A percentile compares a stretch with the other conserved stretches of the same genome.
These are phyloP conservation scores for Diplazon laetatorius DNA, from an alignment of 2,888 invertebrate genomes.

Conservation along the genomic window DNA sequence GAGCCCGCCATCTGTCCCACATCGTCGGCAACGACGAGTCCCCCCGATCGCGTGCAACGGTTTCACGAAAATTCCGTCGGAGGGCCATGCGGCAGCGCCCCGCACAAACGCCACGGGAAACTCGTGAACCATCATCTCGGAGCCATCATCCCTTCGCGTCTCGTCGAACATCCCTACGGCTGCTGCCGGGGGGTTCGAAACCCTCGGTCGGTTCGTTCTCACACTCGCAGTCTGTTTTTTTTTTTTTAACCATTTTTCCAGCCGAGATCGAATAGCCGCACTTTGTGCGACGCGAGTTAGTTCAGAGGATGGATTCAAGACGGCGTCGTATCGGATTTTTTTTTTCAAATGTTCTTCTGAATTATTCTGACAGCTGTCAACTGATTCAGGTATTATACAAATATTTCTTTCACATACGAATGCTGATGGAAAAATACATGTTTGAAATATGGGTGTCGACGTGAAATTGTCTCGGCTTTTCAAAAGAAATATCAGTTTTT, in stretches of 20 bases:
- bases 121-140: constrained; percentile 41
- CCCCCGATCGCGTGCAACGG: constrained; percentile 62
- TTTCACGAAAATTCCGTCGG: constrained; percentile 74
- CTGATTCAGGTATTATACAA: too few species aligned
- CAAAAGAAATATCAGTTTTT: too few species aligned
- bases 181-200: constrained; percentile 21
- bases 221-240: too few species aligned
- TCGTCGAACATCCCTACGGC: background rate
- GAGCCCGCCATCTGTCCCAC: constrained; percentile 76
- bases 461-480: too few species aligned
- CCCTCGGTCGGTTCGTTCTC: constrained; percentile 18
- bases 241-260: background rate
- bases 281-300: background rate
- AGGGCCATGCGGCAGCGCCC: constrained; percentile 70
- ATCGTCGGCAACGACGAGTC: constrained; percentile 67
- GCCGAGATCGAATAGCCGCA: background rate
- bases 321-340: too few species aligned
- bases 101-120: constrained; percentile 64
- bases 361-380: too few species aligned
- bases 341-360: too few species aligned
- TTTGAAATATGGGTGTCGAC: too few species aligned
- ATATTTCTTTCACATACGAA: too few species aligned
- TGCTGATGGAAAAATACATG: too few species aligned
- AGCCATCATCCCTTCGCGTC: constrained; percentile 56
- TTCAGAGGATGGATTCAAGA: background rate